Conservation (phyloP, 2,797 vertebrate genomes). For the Rachycentron canadum region DNA sequence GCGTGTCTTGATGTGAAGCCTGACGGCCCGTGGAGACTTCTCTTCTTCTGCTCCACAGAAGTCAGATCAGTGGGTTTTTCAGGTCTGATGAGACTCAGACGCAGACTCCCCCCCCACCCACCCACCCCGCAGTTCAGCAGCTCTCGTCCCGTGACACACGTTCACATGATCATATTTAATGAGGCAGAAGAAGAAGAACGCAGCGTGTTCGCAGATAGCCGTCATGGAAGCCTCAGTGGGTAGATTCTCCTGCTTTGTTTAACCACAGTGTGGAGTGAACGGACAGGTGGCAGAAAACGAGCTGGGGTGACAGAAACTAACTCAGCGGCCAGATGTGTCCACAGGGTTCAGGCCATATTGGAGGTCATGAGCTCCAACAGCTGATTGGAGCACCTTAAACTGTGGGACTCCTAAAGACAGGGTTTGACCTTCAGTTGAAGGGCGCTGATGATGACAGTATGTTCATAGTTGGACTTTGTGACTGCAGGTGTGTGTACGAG, state of each 20-base stretch:
- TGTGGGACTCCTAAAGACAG: background rate
- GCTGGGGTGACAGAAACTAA: background rate
- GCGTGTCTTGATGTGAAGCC: slow-evolving; percentile 29
- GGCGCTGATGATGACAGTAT: background rate
- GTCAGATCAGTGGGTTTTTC: slow-evolving; percentile 26
- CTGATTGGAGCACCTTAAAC: background rate
- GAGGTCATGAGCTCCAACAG: background rate
- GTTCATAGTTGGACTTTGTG: background rate
- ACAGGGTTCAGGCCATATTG: background rate
- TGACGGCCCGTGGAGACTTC: background rate
- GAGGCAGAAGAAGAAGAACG: slow-evolving; percentile 1
- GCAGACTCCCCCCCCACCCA: background rate
- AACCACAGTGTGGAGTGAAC: background rate
- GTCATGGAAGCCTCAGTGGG: slow-evolving; percentile 13
- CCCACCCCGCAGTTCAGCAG: background rate
- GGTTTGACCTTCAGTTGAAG: too few species aligned
- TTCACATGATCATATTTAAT: background rate
- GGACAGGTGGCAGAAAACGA: slow-evolving; percentile 3
- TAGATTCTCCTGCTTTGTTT: background rate
- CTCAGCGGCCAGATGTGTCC: background rate
- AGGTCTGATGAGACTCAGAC: slow-evolving; percentile 25
- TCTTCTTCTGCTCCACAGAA: slow-evolving; percentile 11
- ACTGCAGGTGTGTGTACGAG: too few species aligned
- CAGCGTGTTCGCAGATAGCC: slow-evolving; percentile 8
- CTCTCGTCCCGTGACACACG: background rate